Conservation (phyloP, 2,797 vertebrate genomes). For the Sardinella longiceps region DNA sequence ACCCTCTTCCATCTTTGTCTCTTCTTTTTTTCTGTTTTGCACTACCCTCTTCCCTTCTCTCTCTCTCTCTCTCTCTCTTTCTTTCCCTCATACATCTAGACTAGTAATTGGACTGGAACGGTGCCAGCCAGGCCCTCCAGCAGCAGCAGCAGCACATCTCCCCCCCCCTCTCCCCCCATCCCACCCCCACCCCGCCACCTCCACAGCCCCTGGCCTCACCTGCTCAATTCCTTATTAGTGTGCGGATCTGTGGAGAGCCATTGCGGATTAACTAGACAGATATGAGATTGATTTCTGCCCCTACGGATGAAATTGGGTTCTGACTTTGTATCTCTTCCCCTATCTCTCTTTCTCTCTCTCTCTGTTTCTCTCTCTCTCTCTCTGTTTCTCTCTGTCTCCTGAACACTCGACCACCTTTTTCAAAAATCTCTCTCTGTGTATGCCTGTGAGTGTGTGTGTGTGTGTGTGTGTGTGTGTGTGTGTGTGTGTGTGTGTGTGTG, state of each 20-base stretch:
- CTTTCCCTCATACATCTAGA: conserved; percentile 67
- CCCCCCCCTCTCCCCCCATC: neutral
- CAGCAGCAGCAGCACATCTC: conserved; percentile 4
- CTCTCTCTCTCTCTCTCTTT: conserved; percentile 70
- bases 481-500: conserved; percentile 30
- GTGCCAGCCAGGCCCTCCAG: conserved; percentile 73
- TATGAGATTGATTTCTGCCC: conserved; percentile 98
- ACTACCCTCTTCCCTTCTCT: conserved; percentile 75
- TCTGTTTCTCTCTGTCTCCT: neutral
- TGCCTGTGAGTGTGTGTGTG: conserved; percentile 49
- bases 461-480: conserved; percentile 54
- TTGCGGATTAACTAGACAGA: conserved; percentile 96
- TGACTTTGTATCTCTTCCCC: conserved; percentile 58
- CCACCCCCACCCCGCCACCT: conserved; percentile 35
- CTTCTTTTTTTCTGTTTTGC: conserved; percentile 49
- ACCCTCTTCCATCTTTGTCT: conserved; percentile 25
- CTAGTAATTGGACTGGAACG: conserved; percentile 88
- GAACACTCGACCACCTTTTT: neutral
- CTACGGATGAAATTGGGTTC: conserved; percentile 77
- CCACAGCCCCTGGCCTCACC: conserved; percentile 85
- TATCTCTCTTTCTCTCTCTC: neutral
- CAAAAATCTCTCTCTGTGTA: conserved; percentile 33
- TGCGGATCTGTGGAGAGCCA: conserved; percentile 93
- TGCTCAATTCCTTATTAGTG: conserved; percentile 99
- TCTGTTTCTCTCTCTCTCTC: neutral